A percentile compares a stretch with the other conserved stretches of the same genome.
Conservation (phyloP, 2,797 vertebrate species). For the Molossus alvarezi region DNA sequence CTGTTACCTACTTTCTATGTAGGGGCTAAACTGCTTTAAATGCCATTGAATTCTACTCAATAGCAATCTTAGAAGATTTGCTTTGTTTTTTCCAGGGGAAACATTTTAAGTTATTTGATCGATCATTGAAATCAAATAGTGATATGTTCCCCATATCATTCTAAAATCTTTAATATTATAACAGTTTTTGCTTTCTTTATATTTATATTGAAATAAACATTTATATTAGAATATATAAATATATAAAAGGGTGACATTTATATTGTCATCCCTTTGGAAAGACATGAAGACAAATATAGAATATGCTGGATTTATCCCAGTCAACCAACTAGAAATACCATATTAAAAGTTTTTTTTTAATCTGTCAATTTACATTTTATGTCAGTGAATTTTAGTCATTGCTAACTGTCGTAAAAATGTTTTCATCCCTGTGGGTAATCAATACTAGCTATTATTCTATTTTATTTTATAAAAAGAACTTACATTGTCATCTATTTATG, state of each 20-base stretch:
- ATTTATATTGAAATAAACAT: neutral
- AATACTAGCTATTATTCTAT: neutral
- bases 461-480: slow-evolving; percentile 38
- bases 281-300: slow-evolving; percentile 15
- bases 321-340: slow-evolving; percentile 7
- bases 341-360: neutral
- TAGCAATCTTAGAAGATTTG: neutral
- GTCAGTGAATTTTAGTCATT: neutral
- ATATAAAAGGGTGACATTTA: neutral
- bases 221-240: neutral
- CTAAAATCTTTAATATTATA: neutral
- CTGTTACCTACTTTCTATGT: neutral
- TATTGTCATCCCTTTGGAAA: slow-evolving; percentile 15
- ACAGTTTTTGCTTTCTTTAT: slow-evolving; percentile 2
- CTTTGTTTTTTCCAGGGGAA: neutral
- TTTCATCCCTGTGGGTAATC: neutral
- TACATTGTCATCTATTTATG: neutral
- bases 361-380: neutral
- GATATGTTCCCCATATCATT: neutral
- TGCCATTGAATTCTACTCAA: slow-evolving; percentile 17
- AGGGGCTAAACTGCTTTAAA: neutral
- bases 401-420: neutral
- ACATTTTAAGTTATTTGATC: slow-evolving; percentile 42
- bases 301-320: neutral
- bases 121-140: slow-evolving; percentile 32